Base-by-base conservation (phyloP, 2,113 vertebrate genomes). In the Hyperopisus bebe region DNA sequence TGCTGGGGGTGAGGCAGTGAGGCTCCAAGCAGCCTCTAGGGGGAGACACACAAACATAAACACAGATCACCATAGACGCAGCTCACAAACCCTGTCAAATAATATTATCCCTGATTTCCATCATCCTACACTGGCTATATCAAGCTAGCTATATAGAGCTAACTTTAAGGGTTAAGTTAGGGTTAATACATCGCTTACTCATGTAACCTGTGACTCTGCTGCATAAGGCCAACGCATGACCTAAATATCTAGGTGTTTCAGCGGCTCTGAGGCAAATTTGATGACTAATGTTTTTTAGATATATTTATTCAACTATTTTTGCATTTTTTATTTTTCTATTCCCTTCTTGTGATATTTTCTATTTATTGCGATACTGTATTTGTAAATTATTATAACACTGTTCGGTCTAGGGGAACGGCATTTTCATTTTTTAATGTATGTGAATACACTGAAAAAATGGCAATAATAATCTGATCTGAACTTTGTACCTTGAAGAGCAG, bases 401-500 rank as follows among this genome's bases (percentile, higher is more conserved):
- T 31, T 31, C 1, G 62, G 27, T 10, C 62, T 70, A 31, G 24
- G 58, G n/a, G 84, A 39, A 44, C 10, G 66, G 51, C 17, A 42
- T 83, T 39, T 39, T 6, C 1, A 27, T 50, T 85, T 13, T 48
- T n/a, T 80, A 42, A 80, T 80, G 31, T 35, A 80, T 80, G 15
- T 3, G 27, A 17, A 80, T 42, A 80, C 27, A 39, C 27, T 15
- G 35, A 35, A 80, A 80, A 42, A 39, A 80, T 39, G 77, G 9
- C 39, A 44, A 44, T 82, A 21, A 82, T 82, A 44, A 35, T 82
- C 6, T 50, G 46, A 27, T 86, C 19, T 86, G n/a, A 50, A 15
- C 13, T 15, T 2, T 80, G 93, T 97, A 99, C 98, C 97, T 98
- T 98, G 92, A 99, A 99, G 86, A 99, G 96, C 84, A 96, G 77